phyloP scores from a whole-genome alignment of 2,888 invertebrate species.

The Hymenopus coronatus region DNA sequence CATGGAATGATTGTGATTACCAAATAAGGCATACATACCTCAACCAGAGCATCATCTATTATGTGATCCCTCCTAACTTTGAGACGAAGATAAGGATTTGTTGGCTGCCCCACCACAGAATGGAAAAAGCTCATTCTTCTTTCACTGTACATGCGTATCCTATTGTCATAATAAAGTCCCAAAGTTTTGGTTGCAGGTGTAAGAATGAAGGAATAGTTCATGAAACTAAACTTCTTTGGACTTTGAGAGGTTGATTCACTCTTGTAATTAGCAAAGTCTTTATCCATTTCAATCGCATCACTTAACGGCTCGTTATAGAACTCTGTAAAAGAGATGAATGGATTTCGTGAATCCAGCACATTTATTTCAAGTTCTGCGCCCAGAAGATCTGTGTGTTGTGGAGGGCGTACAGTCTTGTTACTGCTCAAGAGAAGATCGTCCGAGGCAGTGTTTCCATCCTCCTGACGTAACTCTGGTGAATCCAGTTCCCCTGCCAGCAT shows the following conservation, averaged over 20 bases:
- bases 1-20: background rate
- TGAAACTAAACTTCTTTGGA: conserved; percentile 74
- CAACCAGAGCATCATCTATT: conserved; percentile 89
- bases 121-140: conserved; percentile 81
- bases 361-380: conserved; percentile 73
- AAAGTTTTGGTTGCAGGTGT: conserved; percentile 89
- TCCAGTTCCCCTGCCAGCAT: conserved; percentile 80
- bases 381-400: conserved; percentile 58
- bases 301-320: conserved; percentile 94
- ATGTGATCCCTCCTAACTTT: conserved; percentile 77
- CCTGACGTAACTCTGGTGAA: conserved; percentile 55
- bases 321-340: conserved; percentile 80
- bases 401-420: conserved; percentile 49
- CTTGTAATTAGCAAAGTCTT: conserved; percentile 88
- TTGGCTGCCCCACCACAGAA: conserved; percentile 76
- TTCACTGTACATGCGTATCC: conserved; percentile 93
- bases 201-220: conserved; percentile 85
- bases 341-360: conserved; percentile 77
- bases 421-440: conserved; percentile 54
- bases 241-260: conserved; percentile 47
- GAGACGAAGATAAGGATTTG: conserved; percentile 80
- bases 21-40: conserved; percentile 53
- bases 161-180: conserved; percentile 89
- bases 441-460: conserved; percentile 45
- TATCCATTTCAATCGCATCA: conserved; percentile 90